A percentile compares a stretch with the other conserved stretches of the same genome.
Conservation (phyloP, 2,113 vertebrate genomes). For the Cercocebus atys region DNA sequence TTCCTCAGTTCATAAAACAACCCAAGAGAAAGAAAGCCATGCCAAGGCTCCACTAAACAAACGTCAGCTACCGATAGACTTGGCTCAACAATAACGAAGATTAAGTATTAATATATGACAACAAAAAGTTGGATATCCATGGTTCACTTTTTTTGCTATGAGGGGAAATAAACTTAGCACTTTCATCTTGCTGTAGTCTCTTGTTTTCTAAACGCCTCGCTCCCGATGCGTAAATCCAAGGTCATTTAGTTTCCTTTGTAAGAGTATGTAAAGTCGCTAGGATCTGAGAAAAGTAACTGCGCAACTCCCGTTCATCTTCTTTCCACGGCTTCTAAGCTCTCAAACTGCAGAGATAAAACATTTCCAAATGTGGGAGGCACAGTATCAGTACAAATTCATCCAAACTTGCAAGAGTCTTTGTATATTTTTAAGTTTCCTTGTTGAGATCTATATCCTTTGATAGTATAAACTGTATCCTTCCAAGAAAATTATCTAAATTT, state of each 20-base stretch:
- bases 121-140: background rate
- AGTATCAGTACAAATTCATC: background rate
- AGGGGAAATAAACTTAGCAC: background rate
- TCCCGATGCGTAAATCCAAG: no score
- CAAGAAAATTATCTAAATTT: background rate
- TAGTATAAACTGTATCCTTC: background rate
- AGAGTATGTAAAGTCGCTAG: background rate
- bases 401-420: background rate
- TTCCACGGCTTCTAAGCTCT: background rate
- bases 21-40: background rate
- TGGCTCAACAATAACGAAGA: background rate
- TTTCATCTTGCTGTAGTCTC: background rate
- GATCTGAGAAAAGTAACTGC: background rate
- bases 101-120: background rate
- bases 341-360: conserved; percentile 6
- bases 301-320: background rate
- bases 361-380: background rate
- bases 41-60: no score
- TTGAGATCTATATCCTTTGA: conserved; percentile 5
- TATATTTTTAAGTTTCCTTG: conserved; percentile 5
- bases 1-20: conserved; percentile 9
- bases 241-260: background rate
- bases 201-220: background rate
- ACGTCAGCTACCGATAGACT: no score
- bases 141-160: background rate